Base-by-base conservation (phyloP, 2,797 vertebrate genomes). In the Adelosebastes latens region DNA sequence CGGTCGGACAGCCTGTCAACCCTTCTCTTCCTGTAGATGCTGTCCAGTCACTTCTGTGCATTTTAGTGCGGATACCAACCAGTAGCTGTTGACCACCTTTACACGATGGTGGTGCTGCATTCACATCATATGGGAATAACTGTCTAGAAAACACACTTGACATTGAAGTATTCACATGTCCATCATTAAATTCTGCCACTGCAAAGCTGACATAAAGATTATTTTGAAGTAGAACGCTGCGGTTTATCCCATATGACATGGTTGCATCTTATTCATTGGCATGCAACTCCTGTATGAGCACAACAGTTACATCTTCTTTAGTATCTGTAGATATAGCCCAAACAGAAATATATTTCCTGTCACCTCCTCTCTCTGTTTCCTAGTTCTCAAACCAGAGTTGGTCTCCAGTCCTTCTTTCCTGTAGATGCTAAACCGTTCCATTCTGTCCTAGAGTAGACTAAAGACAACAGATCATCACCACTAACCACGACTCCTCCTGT, bases 1-100 rank as follows among this genome's bases (percentile, higher is more conserved):
- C 66, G 63, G 85, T 87, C 71, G 93, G 90, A 73, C 31, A 75
- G 87, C 87, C 90, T 87, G 58, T 91, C 86, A 86, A 94, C 90
- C 93, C 93, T 83, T 72, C 84, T 83, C 63, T 91, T 90, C 88
- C 82, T 94, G 83, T 94, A 92, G 94, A 89, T 60, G 71, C 82
- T 78, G 80, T 46, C 64, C 88, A 83, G 71, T 87, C 87, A 78
- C 82, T 75, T 88, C 86, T 52, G 18, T 52, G 42, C 42, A 46
- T 46, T 42, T 42, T 46, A 46, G 42, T 46, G 42, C 16, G 16
- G 16, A 46, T 46, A 46, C 0, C 42, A 46, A 18, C 16, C 42
- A 46, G 42, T 46, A 83, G 34, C 65, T 34, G 24, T 16, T 13
- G 9, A 71, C 13, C 79, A 34, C 52, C 61, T 73, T 9, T 74